phyloP scores from a whole-genome alignment of 2,888 invertebrate species.

The Drosophila subquinaria region DNA sequence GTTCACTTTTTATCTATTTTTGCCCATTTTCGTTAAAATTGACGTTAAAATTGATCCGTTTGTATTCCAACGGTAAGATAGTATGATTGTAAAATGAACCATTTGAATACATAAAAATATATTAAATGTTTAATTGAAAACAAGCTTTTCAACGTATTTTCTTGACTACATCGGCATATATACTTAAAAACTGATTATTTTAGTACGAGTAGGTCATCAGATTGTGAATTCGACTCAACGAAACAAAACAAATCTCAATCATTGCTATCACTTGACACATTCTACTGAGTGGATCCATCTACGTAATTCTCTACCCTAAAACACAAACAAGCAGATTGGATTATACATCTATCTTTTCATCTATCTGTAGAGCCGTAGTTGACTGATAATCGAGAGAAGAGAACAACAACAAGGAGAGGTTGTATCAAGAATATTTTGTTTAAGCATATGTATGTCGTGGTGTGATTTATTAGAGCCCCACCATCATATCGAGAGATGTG shows the following conservation, averaged over 20 bases:
- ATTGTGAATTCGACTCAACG: constrained; percentile 27
- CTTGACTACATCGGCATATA: not conserved
- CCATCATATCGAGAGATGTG: constrained; percentile 15
- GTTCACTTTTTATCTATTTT: too few relatives aligned
- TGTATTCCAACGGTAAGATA: too few relatives aligned
- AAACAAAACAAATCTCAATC: constrained; percentile 17
- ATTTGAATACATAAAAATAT: too few relatives aligned
- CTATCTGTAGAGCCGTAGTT: not conserved
- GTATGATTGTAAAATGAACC: too few relatives aligned
- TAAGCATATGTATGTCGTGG: constrained; percentile 43
- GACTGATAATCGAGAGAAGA: constrained; percentile 9
- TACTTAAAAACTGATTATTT: constrained; percentile 16
- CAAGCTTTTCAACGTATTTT: not conserved
- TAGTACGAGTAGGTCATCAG: constrained; percentile 18
- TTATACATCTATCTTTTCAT: not conserved
- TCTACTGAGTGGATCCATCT: constrained; percentile 12
- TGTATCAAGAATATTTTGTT: constrained; percentile 31
- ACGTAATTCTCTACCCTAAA: not conserved
- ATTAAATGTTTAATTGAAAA: too few relatives aligned
- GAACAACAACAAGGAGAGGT: not conserved
- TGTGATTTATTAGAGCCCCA: constrained; percentile 42
- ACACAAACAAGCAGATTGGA: not conserved
- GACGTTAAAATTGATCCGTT: too few relatives aligned
- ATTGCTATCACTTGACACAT: constrained; percentile 18
- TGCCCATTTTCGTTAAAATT: too few relatives aligned